Percentiles rank a stretch among this genome's conserved stretches.
Evolutionary conservation across 2,113 vertebrate genomes (phyloP).

Genomic region (Neogale vison): DNA sequence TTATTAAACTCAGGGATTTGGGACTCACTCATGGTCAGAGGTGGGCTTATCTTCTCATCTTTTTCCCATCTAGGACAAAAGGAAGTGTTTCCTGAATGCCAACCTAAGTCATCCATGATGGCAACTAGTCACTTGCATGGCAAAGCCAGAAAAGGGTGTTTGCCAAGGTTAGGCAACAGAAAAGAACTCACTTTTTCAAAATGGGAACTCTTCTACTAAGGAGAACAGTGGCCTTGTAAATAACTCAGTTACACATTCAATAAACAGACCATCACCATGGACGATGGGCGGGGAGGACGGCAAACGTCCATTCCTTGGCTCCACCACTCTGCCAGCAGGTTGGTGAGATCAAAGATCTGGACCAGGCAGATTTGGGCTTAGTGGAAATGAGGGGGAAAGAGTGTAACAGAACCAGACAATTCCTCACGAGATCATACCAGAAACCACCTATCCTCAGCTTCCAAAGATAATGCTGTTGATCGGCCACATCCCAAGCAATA

Average conservation of each 20-base stretch:
- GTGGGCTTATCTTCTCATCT: background rate
- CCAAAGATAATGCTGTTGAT: background rate
- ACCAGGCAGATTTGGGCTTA: background rate
- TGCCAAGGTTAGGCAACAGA: background rate
- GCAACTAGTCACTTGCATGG: background rate
- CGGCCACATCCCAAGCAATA: rapidly evolving
- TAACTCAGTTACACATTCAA: background rate
- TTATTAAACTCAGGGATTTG: background rate
- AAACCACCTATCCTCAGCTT: background rate
- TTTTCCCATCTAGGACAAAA: background rate
- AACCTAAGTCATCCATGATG: background rate
- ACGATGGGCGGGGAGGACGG: background rate
- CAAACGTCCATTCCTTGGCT: background rate
- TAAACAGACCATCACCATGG: background rate
- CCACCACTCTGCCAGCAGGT: background rate
- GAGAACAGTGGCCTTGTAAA: background rate
- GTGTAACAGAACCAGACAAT: background rate
- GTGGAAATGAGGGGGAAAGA: background rate
- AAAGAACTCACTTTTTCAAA: background rate
- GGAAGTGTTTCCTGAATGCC: background rate
- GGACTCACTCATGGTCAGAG: background rate
- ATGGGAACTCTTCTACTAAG: background rate
- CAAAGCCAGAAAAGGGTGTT: background rate
- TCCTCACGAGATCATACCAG: background rate
- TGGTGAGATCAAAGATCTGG: no score